These are phyloP conservation scores for Psittacara wagleri DNA, from an alignment of 2,113 vertebrate genomes.

Conservation along the genomic window DNA sequence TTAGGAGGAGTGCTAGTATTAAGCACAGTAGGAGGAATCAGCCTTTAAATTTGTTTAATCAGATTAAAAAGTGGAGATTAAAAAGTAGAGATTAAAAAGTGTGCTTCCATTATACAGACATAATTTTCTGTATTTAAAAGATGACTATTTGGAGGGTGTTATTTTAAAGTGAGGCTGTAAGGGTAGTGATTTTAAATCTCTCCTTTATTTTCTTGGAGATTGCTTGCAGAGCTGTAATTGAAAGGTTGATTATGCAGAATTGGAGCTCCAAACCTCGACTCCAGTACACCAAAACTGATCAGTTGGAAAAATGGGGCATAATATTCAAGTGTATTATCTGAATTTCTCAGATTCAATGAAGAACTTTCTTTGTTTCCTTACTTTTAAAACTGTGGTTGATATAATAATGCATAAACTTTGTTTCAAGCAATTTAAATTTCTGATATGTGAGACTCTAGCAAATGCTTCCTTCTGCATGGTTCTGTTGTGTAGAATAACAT, in stretches of 20 bases:
- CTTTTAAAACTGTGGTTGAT: not conserved
- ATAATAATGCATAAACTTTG: not conserved
- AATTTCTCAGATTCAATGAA: not conserved
- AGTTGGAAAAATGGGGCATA: not conserved
- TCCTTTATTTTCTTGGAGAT: not conserved
- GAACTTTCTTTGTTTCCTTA: not conserved
- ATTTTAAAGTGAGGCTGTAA: conserved; percentile 54
- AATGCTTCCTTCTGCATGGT: not conserved
- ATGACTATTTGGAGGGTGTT: conserved; percentile 38
- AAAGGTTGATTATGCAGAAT: conserved; percentile 36
- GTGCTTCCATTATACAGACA: conserved; percentile 4
- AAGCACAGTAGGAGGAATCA: conserved; percentile 65
- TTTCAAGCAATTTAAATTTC: not conserved
- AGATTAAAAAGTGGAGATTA: conserved; percentile 74
- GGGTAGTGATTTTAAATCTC: conserved; percentile 37
- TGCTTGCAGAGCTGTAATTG: conserved; percentile 12
- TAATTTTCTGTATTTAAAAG: conserved; percentile 53
- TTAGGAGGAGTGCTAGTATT: conserved; percentile 70
- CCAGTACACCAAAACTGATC: not conserved
- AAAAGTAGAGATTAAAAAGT: conserved; percentile 70
- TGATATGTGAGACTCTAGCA: fast-evolving
- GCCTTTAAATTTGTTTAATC: conserved; percentile 74
- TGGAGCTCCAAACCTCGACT: not conserved
- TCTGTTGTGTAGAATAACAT: not conserved
- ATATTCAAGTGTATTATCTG: fast-evolving